Conservation (phyloP, 2,113 vertebrate genomes). For the Proterorhinus semilunaris region DNA sequence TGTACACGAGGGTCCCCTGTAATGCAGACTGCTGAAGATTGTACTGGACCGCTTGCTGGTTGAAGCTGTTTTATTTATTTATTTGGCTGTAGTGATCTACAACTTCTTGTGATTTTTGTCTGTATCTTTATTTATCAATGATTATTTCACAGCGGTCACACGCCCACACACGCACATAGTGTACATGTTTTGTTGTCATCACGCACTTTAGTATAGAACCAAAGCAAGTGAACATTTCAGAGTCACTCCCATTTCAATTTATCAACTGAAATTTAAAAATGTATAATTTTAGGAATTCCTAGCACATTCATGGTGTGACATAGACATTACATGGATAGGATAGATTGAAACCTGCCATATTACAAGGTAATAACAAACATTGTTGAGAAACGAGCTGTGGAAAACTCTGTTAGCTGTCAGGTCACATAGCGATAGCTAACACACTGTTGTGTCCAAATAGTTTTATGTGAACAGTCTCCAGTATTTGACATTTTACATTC, state of each 20-base stretch:
- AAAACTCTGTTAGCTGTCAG: too few species aligned
- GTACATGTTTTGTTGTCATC: background rate
- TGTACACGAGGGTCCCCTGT: slow-evolving; percentile 35
- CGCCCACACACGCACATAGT: background rate
- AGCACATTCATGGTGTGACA: background rate
- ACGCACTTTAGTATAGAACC: slow-evolving; percentile 52
- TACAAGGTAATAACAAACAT: too few species aligned
- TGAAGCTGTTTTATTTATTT: slow-evolving; percentile 54
- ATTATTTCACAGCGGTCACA: background rate
- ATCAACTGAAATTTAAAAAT: too few species aligned
- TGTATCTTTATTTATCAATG: slow-evolving; percentile 2
- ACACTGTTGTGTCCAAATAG: too few species aligned
- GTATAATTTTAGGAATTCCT: too few species aligned
- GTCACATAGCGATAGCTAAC: too few species aligned
- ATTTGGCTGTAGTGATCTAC: slow-evolving; percentile 34
- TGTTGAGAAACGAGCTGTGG: too few species aligned
- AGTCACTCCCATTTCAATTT: background rate
- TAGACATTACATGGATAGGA: too few species aligned
- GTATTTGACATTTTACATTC: too few species aligned
- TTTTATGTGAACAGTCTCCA: too few species aligned
- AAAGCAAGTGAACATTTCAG: slow-evolving; percentile 42
- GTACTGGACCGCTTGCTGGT: slow-evolving; percentile 55
- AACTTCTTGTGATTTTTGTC: slow-evolving; percentile 27
- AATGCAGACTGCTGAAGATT: slow-evolving; percentile 43
- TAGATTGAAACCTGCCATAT: too few species aligned